Conservation (phyloP, 2,113 vertebrate genomes). For the Pogona vitticeps region DNA sequence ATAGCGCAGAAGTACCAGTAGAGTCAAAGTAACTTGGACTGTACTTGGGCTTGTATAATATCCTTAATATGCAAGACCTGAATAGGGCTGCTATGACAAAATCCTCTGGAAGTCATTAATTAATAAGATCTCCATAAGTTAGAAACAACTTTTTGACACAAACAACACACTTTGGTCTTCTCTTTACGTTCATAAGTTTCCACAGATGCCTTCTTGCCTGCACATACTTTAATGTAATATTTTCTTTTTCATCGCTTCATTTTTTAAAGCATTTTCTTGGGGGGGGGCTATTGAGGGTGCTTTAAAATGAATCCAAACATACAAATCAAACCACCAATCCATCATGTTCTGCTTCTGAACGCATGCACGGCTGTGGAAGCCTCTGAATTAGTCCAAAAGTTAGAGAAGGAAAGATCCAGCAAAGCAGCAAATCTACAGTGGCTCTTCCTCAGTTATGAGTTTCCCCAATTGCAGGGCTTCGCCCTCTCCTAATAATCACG, state of each 20-base stretch:
- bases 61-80: no score
- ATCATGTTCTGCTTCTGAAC: not conserved
- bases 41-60: no score
- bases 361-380: not conserved
- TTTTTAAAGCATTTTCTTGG: not conserved
- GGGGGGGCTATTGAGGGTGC: not conserved
- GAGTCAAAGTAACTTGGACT: not conserved
- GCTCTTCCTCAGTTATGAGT: not conserved
- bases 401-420: not conserved
- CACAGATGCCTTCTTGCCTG: not conserved
- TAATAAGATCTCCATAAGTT: no score
- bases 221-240: not conserved
- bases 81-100: no score
- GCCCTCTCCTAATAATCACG: not conserved
- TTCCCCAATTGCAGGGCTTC: not conserved
- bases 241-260: not conserved
- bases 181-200: not conserved
- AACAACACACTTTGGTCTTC: not conserved
- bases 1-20: not conserved
- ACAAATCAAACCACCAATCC: rapidly evolving
- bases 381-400: not conserved
- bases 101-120: no score
- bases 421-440: not conserved
- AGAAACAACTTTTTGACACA: no score
- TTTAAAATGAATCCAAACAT: not conserved